phyloP scores from a whole-genome alignment of 2,797 vertebrate genomes.

The Microctenopoma stevenorrisi region DNA sequence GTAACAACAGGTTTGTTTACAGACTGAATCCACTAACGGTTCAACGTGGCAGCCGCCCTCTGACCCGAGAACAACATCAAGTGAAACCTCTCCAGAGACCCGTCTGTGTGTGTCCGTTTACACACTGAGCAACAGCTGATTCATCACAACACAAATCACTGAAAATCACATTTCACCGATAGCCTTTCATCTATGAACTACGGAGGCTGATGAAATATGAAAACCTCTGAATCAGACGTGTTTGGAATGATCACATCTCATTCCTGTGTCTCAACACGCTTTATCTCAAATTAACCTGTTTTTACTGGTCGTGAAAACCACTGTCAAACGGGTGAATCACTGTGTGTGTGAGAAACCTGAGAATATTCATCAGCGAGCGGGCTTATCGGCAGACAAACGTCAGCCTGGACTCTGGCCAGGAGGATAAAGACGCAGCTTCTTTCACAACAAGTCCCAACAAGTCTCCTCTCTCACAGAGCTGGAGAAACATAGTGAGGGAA shows the following conservation, averaged over 20 bases:
- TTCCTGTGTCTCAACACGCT: no score
- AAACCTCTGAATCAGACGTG: no score
- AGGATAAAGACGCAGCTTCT: not conserved
- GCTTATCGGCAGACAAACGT: conserved; percentile 3
- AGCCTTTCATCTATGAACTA: no score
- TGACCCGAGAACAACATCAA: not conserved
- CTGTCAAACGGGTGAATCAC: not conserved
- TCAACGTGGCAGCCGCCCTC: no score
- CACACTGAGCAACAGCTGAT: conserved; percentile 9
- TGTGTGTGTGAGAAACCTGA: not conserved
- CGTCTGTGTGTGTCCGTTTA: conserved; percentile 5
- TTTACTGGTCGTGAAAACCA: no score
- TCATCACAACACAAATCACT: conserved; percentile 4
- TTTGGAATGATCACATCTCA: no score
- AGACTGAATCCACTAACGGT: no score
- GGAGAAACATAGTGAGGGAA: no score
- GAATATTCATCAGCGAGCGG: not conserved
- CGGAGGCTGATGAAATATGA: no score
- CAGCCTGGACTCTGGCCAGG: not conserved
- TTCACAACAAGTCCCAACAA: conserved; percentile 2
- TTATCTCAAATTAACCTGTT: not conserved
- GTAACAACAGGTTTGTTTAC: no score
- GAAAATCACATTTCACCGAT: not conserved
- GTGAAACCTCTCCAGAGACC: conserved; percentile 4
- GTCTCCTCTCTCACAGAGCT: no score